Base-by-base conservation (phyloP, 2,888 invertebrate genomes). In the Chelonus formosanus region DNA sequence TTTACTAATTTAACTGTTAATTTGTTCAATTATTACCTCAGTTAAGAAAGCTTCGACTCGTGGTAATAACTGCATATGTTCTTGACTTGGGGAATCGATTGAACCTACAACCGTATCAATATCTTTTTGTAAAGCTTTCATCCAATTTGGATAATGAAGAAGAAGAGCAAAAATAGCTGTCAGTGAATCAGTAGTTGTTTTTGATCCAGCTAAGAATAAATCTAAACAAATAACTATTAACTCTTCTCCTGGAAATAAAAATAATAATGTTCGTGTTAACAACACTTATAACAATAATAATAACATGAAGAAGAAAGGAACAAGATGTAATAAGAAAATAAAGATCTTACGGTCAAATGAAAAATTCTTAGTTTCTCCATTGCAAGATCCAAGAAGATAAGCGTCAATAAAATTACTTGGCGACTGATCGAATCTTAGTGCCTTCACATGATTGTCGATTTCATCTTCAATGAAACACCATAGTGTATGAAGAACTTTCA, bases 131-230 rank as follows among this genome's bases (percentile, higher is more conserved):
- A 91, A 80, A 66, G 85, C 85, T 45, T 78, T 82, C 73, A 90
- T 89, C 45, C 90, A 86, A 1, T 88, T 84, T 0, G 87, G 86
- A 75, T 90, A 85, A 53, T 87, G 80, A 0, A 89, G 84, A 69
- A 91, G 83, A 71, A 89, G 87, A 3, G 90, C 83, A 2, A 91
- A 81, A 63, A 88, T 85, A 75, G 88, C 90, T 1, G 87, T 86
- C 6, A 90, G 83, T 0, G 90, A 89, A 75, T 90, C 90, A 70
- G 88, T 88, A 0, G 90, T 91, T 0, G 91, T 92, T 80, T 92
- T 91, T 58, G 89, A 87, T 1, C 91, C 91, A 4, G 90, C 91
- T 84, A 91, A 88, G 35, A 92, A 87, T 64, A 92, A 82, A 75
- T 92, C 91, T 74, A 90, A 78, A 74, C 90, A 90, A 1, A 90